Conservation (phyloP, 2,113 vertebrate genomes). For the Chloropsis cyanopogon region DNA sequence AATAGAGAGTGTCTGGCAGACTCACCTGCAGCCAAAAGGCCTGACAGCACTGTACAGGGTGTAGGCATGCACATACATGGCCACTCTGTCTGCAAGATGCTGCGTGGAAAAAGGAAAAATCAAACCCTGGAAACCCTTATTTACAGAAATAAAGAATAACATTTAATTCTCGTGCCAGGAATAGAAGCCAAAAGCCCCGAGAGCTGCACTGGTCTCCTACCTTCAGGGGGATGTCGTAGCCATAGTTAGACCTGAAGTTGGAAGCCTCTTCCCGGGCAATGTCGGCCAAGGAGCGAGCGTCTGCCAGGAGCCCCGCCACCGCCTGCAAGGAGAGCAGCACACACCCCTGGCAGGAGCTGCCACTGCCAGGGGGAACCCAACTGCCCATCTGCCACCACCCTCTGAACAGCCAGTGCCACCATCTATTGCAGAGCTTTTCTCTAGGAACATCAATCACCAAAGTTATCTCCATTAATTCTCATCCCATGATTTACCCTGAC, state of each 20-base stretch:
- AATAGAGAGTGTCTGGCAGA: neutral
- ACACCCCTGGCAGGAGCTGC: fast-evolving
- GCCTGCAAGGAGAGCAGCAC: slow-evolving; percentile 73
- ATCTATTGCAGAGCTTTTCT: fast-evolving
- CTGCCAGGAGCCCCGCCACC: slow-evolving; percentile 92
- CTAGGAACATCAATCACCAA: neutral
- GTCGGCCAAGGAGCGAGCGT: slow-evolving; percentile 92
- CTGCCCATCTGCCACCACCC: neutral
- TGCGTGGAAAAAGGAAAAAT: neutral
- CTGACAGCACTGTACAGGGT: slow-evolving; percentile 97
- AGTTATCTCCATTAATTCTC: neutral
- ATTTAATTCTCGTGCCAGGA: neutral
- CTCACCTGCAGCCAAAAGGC: slow-evolving; percentile 96
- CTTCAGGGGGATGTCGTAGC: slow-evolving; percentile 95
- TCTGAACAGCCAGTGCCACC: fast-evolving
- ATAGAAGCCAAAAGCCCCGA: neutral
- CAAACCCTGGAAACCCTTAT: neutral
- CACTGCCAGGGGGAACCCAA: neutral
- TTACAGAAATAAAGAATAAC: neutral
- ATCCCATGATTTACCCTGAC: fast-evolving
- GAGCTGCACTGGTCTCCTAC: slow-evolving; percentile 49
- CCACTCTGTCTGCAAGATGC: slow-evolving; percentile 96
- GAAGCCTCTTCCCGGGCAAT: slow-evolving; percentile 96
- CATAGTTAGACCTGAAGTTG: slow-evolving; percentile 95
- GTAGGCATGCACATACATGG: slow-evolving; percentile 98